These are phyloP conservation scores for Cantharis flavilabris DNA, from an alignment of 2,888 invertebrate genomes.

Conservation along the genomic window DNA sequence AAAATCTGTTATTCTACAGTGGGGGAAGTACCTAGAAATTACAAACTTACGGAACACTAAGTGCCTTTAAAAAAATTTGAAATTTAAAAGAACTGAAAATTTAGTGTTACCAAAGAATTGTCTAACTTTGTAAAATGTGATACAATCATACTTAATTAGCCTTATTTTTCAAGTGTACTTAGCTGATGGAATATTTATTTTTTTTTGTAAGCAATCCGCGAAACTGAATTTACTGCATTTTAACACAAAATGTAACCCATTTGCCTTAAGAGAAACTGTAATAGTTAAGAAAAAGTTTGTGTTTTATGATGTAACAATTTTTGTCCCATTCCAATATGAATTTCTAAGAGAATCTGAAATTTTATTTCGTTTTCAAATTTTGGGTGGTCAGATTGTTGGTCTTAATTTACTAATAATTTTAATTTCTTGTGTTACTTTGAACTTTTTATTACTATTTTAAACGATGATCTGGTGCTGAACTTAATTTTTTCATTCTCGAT, in stretches of 20 bases:
- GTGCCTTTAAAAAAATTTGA: not conserved
- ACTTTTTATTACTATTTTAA: not conserved
- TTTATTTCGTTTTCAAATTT: not conserved
- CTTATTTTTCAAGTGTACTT: not conserved
- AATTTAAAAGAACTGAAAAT: not conserved
- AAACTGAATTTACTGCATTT: not conserved
- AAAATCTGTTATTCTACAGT: not conserved
- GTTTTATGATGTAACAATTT: not conserved
- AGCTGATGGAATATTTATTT: not conserved
- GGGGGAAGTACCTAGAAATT: not conserved
- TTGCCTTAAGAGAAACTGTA: not conserved
- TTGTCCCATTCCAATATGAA: not conserved
- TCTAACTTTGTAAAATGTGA: not conserved
- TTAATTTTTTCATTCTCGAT: not conserved
- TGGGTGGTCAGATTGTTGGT: not conserved
- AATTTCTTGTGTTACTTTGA: not conserved
- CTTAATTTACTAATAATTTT: not conserved
- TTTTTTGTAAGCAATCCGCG: not conserved
- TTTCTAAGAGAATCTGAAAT: too few species aligned
- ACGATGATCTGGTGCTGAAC: not conserved
- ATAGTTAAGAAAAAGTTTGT: not conserved
- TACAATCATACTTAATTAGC: not conserved
- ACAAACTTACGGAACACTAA: not conserved
- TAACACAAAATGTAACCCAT: not conserved
- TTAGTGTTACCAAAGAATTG: not conserved